Evolutionary conservation across 2,888 invertebrate species (phyloP).

Genomic region (Rotaria sp.): DNA sequence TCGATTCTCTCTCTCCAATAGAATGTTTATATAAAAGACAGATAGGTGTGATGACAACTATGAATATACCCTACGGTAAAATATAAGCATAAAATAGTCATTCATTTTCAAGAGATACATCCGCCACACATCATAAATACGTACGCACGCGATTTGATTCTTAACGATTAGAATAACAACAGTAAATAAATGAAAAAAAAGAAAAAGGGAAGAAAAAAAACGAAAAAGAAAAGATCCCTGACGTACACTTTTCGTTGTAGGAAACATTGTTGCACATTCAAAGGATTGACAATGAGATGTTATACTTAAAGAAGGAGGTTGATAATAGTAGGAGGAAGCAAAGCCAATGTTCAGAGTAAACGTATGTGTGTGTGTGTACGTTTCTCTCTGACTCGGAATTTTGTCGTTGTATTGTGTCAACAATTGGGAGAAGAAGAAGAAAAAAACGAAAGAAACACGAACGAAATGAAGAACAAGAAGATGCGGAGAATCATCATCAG

Average conservation of each 20-base stretch:
- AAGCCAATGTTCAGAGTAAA: slow-evolving; percentile 15
- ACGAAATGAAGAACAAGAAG: too few relatives aligned
- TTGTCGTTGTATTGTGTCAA: slow-evolving; percentile 10
- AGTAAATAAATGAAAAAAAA: background rate
- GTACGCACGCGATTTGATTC: background rate
- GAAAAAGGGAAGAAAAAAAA: background rate
- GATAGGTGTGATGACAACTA: slow-evolving; percentile 14
- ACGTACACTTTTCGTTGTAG: background rate
- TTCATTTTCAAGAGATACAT: background rate
- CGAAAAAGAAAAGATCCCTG: background rate
- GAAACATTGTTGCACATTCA: slow-evolving; percentile 2
- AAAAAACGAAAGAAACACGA: background rate
- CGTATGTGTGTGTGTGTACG: background rate
- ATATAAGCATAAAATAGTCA: background rate
- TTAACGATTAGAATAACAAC: background rate
- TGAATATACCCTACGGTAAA: background rate
- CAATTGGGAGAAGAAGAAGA: background rate
- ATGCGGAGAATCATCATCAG: slow-evolving; percentile 2
- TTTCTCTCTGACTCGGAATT: background rate
- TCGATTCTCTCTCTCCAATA: slow-evolving; percentile 1
- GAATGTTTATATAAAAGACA: background rate
- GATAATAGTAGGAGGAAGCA: background rate
- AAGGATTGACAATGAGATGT: slow-evolving; percentile 19
- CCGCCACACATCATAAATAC: background rate
- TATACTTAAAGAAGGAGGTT: background rate